Percentiles rank a stretch among this genome's conserved stretches.
phyloP scores from a whole-genome alignment of 2,113 vertebrate species.

The Syngnathus typhle region DNA sequence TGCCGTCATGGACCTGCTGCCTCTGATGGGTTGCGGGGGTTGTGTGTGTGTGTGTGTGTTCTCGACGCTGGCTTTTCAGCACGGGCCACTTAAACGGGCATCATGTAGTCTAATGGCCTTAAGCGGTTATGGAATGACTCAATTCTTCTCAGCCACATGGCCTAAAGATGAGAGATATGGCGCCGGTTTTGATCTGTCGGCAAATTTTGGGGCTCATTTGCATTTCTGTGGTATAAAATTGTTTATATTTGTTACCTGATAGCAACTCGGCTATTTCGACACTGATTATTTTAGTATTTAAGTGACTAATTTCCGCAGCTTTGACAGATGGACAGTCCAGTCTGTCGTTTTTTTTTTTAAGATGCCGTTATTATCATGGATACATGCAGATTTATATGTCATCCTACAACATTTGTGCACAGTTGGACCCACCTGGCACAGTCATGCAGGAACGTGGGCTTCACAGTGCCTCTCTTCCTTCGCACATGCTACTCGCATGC shows the following conservation, averaged over 20 bases:
- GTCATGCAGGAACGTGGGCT: slow-evolving; percentile 17
- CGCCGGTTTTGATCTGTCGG: too few species aligned
- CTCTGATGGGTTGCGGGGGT: slow-evolving; percentile 28
- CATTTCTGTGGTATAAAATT: too few species aligned
- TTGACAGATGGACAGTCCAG: slow-evolving; percentile 28
- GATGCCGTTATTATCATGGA: slow-evolving; percentile 16
- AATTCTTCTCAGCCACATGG: slow-evolving; percentile 34
- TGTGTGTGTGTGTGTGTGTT: slow-evolving; percentile 1
- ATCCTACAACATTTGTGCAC: slow-evolving; percentile 64
- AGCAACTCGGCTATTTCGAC: slow-evolving; percentile 22
- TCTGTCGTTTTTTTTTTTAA: slow-evolving; percentile 11
- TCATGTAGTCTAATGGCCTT: slow-evolving; percentile 52
- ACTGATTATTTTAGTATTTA: slow-evolving; percentile 31
- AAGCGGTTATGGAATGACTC: slow-evolving; percentile 36
- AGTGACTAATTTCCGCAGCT: slow-evolving; percentile 38
- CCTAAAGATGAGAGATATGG: slow-evolving; percentile 9
- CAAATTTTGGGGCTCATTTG: too few species aligned
- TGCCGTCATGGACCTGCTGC: slow-evolving; percentile 34
- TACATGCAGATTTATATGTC: slow-evolving; percentile 56
- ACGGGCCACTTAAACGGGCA: slow-evolving; percentile 44
- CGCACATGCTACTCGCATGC: slow-evolving; percentile 50
- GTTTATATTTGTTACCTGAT: not conserved
- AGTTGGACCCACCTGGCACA: slow-evolving; percentile 53
- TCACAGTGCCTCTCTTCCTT: slow-evolving; percentile 57
- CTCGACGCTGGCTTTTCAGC: slow-evolving; percentile 22